phyloP scores from a whole-genome alignment of 2,888 invertebrate species.

The Lepidonotus clava region DNA sequence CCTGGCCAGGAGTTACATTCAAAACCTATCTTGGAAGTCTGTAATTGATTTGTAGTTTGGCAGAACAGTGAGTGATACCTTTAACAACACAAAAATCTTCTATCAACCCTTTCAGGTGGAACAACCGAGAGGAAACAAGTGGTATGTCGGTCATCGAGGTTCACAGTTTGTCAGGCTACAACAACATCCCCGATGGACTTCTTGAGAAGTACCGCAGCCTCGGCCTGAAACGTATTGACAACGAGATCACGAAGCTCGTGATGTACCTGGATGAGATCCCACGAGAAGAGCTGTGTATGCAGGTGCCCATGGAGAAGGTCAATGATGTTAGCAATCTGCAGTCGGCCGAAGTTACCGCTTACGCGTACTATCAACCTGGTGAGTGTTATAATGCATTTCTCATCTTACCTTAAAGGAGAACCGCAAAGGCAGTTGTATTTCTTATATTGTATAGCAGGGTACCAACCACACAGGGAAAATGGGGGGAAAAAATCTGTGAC shows the following conservation, averaged over 20 bases:
- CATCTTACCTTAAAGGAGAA: too few species aligned
- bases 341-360: conserved; percentile 15
- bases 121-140: conserved; percentile 12
- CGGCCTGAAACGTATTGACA: conserved; percentile 27
- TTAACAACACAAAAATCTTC: too few species aligned
- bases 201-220: neutral
- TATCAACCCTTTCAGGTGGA: neutral
- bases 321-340: conserved; percentile 50
- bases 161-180: conserved; percentile 1
- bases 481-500: too few species aligned
- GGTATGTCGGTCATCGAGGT: conserved; percentile 47
- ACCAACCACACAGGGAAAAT: too few species aligned
- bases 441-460: too few species aligned
- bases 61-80: too few species aligned
- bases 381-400: too few species aligned
- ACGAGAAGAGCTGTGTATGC: conserved; percentile 84
- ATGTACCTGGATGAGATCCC: conserved; percentile 47
- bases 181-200: neutral
- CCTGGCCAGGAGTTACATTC: too few species aligned
- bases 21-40: too few species aligned
- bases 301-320: conserved; percentile 14
- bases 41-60: too few species aligned
- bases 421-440: too few species aligned
- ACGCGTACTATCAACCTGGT: conserved; percentile 53
- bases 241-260: neutral